Conservation (phyloP, 2,113 vertebrate genomes). For the Cairina moschata region DNA sequence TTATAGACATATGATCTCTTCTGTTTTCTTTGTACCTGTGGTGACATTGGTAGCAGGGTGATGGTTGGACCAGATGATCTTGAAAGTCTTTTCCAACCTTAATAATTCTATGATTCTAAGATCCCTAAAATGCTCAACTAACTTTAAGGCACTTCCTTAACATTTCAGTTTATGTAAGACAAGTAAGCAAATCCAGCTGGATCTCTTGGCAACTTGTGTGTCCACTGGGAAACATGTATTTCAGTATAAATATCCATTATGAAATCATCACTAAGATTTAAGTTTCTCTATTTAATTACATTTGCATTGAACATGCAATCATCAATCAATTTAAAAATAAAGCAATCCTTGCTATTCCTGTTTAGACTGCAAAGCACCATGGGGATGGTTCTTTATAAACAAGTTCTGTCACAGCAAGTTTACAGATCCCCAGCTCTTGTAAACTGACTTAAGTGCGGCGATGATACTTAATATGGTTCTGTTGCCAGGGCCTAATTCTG, state of each 20-base stretch:
- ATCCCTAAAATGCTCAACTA: neutral
- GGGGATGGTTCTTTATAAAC: slow-evolving; percentile 1
- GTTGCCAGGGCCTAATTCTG: neutral
- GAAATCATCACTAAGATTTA: slow-evolving; percentile 4
- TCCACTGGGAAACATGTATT: neutral
- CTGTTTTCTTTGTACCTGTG: neutral
- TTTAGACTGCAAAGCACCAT: neutral
- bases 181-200: neutral
- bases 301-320: neutral
- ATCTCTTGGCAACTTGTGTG: neutral
- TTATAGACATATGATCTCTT: neutral
- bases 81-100: too few relatives aligned
- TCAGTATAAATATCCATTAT: slow-evolving; percentile 13
- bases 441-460: slow-evolving; percentile 6
- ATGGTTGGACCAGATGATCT: too few relatives aligned
- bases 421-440: neutral
- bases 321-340: slow-evolving; percentile 40
- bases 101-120: neutral
- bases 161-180: neutral
- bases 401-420: neutral
- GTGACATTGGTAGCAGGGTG: too few relatives aligned
- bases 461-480: neutral
- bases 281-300: slow-evolving; percentile 21
- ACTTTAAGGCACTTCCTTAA: slow-evolving; percentile 15
- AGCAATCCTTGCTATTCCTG: neutral